These are phyloP conservation scores for Manduca sexta DNA, from an alignment of 1,140 invertebrate genomes.

Conservation along the genomic window DNA sequence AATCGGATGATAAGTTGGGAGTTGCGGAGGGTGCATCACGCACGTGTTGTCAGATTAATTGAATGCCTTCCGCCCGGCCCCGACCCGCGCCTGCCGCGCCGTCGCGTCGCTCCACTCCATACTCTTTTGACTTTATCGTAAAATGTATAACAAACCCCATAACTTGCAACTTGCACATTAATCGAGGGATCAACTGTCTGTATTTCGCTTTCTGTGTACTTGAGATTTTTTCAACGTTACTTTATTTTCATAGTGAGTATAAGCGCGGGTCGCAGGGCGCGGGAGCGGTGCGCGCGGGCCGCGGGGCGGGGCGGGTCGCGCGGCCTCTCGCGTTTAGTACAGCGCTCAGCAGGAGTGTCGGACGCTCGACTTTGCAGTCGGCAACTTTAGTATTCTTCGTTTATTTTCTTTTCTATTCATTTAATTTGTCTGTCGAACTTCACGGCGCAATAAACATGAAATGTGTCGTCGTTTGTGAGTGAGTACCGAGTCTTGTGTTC, in stretches of 20 bases:
- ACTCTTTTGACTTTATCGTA: conserved; percentile 1
- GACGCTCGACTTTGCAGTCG: conserved; percentile 64
- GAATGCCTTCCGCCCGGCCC: conserved; percentile 36
- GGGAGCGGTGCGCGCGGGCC: conserved; percentile 38
- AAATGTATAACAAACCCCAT: conserved; percentile 22
- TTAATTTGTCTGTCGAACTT: conserved; percentile 58
- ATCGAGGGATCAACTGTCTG: conserved; percentile 21
- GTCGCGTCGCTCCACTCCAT: background rate
- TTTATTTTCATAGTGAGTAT: conserved; percentile 47
- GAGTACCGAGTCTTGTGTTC: conserved; percentile 45
- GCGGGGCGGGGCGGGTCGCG: conserved; percentile 56
- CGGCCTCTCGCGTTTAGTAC: conserved; percentile 69
- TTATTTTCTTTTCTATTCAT: conserved; percentile 73
- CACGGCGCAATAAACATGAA: conserved; percentile 36
- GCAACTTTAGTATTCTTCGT: conserved; percentile 69
- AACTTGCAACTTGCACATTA: conserved; percentile 20
- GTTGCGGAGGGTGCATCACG: conserved; percentile 46
- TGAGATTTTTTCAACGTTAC: conserved; percentile 38
- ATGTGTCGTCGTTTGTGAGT: conserved; percentile 40
- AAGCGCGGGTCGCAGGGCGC: conserved; percentile 53
- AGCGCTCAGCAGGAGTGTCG: conserved; percentile 68
- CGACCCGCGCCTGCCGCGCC: conserved; percentile 2
- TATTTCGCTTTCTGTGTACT: conserved; percentile 31
- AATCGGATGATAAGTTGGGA: conserved; percentile 24
- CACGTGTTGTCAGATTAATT: conserved; percentile 64